A percentile compares a stretch with the other conserved stretches of the same genome.
phyloP scores from a whole-genome alignment of 2,113 vertebrate species.

The Neogobius melanostomus region DNA sequence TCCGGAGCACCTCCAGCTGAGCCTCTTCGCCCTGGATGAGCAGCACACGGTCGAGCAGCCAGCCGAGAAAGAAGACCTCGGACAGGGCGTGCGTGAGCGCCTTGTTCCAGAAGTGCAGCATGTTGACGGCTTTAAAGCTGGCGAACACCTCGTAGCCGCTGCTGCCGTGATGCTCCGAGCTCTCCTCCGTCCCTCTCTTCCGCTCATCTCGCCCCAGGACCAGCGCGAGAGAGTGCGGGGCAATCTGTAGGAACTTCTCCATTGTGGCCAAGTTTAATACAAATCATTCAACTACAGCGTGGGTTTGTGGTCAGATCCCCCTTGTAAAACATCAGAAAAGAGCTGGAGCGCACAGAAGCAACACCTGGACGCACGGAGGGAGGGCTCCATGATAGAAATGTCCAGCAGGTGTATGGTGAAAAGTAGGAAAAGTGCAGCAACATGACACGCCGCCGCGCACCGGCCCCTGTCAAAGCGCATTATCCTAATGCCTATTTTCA shows the following conservation, averaged over 20 bases:
- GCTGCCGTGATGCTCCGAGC: constrained; percentile 56
- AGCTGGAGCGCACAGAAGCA: neutral
- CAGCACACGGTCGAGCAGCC: constrained; percentile 92
- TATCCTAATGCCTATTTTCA: constrained; percentile 25
- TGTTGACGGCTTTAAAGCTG: constrained; percentile 92
- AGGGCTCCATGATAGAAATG: neutral
- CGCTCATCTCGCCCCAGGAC: constrained; percentile 72
- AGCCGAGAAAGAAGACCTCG: constrained; percentile 92
- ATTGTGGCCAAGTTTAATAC: constrained; percentile 39
- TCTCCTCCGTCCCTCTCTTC: constrained; percentile 32
- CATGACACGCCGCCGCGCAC: constrained; percentile 23
- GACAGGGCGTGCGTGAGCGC: constrained; percentile 86
- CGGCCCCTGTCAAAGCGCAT: constrained; percentile 45
- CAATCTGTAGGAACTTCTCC: constrained; percentile 84
- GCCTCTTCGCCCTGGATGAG: constrained; percentile 89
- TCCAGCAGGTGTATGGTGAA: constrained; percentile 33
- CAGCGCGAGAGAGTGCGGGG: constrained; percentile 91
- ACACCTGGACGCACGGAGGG: neutral
- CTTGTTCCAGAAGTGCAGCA: constrained; percentile 94
- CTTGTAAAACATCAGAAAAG: neutral
- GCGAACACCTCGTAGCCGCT: constrained; percentile 92
- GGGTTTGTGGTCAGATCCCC: neutral
- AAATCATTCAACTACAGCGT: neutral
- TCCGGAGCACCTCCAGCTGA: constrained; percentile 89
- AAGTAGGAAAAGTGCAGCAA: constrained; percentile 20